Conservation (phyloP, 1,140 invertebrate species). For the Drosophila miranda region DNA sequence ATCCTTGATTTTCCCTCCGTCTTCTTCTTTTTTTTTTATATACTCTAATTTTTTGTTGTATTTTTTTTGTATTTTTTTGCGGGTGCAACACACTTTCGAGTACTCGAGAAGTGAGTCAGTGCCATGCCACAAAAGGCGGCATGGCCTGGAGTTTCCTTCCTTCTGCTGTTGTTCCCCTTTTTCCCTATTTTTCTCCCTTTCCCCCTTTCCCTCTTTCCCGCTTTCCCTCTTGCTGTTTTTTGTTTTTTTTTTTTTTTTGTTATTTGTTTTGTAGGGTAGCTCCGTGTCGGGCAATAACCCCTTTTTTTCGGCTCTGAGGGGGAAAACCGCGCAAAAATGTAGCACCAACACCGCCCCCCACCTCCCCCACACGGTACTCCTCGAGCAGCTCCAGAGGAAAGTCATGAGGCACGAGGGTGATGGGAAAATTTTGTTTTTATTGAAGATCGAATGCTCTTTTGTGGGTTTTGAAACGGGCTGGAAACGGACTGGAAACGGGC, state of each 20-base stretch:
- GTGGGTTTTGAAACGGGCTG: too few species aligned
- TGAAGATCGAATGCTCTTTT: too few species aligned
- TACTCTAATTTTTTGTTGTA: conserved; percentile 13
- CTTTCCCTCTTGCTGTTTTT: neutral
- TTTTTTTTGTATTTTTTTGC: conserved; percentile 36
- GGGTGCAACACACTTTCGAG: conserved; percentile 75
- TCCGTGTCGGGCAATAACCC: conserved; percentile 50
- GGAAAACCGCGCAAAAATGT: conserved; percentile 4
- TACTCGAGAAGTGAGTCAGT: conserved; percentile 65
- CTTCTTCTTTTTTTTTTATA: neutral
- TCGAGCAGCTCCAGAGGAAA: too few species aligned
- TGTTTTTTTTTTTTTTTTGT: conserved; percentile 8
- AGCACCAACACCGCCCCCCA: conserved; percentile 13
- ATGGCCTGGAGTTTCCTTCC: conserved; percentile 40
- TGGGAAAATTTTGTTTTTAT: too few species aligned
- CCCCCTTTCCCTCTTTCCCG: too few species aligned
- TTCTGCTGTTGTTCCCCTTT: conserved; percentile 21
- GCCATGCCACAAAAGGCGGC: conserved; percentile 25
- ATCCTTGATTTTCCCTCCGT: conserved; percentile 18
- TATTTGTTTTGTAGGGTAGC: conserved; percentile 43
- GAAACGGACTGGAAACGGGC: too few species aligned
- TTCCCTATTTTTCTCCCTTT: too few species aligned
- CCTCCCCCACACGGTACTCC: too few species aligned
- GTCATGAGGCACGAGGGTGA: too few species aligned
- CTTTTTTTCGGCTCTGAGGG: conserved; percentile 26